Evolutionary conservation across 2,113 vertebrate species (phyloP).

Genomic region (Euleptes europaea): DNA sequence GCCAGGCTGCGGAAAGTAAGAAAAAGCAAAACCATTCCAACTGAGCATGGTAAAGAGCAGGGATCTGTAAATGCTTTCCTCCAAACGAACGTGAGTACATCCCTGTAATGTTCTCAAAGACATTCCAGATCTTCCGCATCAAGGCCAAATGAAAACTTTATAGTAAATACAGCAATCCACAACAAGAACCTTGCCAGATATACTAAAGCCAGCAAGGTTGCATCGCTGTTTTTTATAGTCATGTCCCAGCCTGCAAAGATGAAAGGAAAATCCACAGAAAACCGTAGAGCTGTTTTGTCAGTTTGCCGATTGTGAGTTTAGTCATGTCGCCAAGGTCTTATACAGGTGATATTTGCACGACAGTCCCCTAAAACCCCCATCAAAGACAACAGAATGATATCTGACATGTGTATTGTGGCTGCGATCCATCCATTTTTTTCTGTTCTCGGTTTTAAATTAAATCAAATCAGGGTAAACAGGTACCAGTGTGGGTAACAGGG

Average conservation of each 20-base stretch:
- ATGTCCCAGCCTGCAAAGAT: too few relatives aligned
- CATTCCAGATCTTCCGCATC: not conserved
- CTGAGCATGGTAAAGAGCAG: not conserved
- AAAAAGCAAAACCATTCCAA: constrained; percentile 31
- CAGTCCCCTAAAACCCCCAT: not conserved
- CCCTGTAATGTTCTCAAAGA: not conserved
- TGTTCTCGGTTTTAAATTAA: not conserved
- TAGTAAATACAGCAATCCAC: not conserved
- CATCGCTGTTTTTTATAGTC: not conserved
- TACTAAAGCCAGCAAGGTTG: not conserved
- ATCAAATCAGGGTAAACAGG: not conserved
- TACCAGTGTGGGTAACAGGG: not conserved
- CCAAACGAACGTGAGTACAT: not conserved
- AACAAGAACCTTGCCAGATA: not conserved
- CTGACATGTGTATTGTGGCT: too few relatives aligned
- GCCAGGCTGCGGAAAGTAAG: constrained; percentile 70
- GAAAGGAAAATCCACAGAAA: not conserved
- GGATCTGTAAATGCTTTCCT: constrained; percentile 1
- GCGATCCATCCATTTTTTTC: not conserved
- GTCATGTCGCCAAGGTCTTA: not conserved
- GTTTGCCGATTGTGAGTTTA: not conserved
- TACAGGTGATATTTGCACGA: not conserved
- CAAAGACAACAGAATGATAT: not conserved
- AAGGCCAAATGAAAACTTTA: not conserved
- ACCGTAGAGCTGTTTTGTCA: not conserved